These are phyloP conservation scores for Chromis chromis DNA, from an alignment of 2,797 vertebrate genomes.

Conservation along the genomic window DNA sequence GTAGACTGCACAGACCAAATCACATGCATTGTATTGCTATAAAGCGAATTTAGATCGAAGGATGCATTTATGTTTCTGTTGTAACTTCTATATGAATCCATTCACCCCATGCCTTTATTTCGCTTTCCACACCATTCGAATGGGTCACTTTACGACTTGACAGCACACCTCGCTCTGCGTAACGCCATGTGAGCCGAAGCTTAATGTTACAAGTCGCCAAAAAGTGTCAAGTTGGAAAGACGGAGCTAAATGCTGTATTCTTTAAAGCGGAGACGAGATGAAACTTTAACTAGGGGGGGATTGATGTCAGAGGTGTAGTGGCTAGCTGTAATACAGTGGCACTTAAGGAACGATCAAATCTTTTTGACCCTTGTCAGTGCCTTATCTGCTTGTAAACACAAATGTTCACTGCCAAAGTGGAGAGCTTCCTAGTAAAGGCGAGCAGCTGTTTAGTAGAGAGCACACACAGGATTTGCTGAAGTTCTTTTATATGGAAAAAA, in stretches of 20 bases:
- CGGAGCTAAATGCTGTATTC: slow-evolving; percentile 50
- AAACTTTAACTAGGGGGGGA: slow-evolving; percentile 21
- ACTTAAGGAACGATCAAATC: slow-evolving; percentile 70
- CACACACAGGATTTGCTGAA: slow-evolving; percentile 72
- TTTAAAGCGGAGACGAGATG: slow-evolving; percentile 27
- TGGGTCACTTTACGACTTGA: slow-evolving; percentile 24
- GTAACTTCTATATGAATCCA: slow-evolving; percentile 47
- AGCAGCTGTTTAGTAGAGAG: slow-evolving; percentile 68
- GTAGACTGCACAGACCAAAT: slow-evolving; percentile 71
- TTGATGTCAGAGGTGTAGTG: slow-evolving; percentile 32
- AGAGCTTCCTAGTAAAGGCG: slow-evolving; percentile 63
- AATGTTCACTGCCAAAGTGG: slow-evolving; percentile 73
- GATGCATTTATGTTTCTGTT: slow-evolving; percentile 34
- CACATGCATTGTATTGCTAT: slow-evolving; percentile 54
- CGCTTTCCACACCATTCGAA: slow-evolving; percentile 55
- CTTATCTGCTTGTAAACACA: slow-evolving; percentile 79
- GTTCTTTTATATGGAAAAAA: slow-evolving; percentile 67
- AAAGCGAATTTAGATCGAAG: slow-evolving; percentile 34
- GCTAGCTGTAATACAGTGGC: slow-evolving; percentile 54
- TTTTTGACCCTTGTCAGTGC: slow-evolving; percentile 75
- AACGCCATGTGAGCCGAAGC: slow-evolving; percentile 30
- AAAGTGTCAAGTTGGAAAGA: slow-evolving; percentile 37
- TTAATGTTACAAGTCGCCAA: slow-evolving; percentile 25
- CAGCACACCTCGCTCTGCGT: slow-evolving; percentile 18
- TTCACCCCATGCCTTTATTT: slow-evolving; percentile 71